phyloP scores from a whole-genome alignment of 2,797 vertebrate species.

The Tokudaia tokunoshimensis region DNA sequence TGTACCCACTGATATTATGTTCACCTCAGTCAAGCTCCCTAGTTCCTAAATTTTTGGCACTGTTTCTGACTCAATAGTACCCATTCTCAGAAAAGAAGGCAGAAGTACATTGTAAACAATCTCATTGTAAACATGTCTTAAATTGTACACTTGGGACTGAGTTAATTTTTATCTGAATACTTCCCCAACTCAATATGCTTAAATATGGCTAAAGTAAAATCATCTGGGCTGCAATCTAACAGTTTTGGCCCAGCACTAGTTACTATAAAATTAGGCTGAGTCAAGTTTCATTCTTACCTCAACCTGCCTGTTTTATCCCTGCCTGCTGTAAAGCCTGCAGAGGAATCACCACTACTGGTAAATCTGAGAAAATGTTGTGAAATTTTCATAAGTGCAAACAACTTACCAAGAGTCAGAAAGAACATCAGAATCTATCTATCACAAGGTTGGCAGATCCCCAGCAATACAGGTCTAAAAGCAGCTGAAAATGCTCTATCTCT shows the following conservation, averaged over 20 bases:
- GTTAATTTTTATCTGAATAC: not conserved
- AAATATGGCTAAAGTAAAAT: not conserved
- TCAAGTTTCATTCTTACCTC: not conserved
- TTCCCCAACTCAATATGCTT: not conserved
- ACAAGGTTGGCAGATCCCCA: not conserved
- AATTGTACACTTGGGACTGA: not conserved
- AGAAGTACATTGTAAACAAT: not conserved
- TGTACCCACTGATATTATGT: not conserved
- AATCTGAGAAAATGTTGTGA: not conserved
- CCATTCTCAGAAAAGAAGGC: not conserved
- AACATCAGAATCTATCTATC: not conserved
- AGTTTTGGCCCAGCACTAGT: not conserved
- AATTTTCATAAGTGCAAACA: not conserved
- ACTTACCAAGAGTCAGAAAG: not conserved
- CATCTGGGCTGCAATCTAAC: not conserved
- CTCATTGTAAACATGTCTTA: not conserved
- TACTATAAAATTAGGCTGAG: not conserved
- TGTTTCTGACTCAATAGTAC: not conserved
- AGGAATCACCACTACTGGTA: not conserved
- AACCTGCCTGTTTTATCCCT: not conserved
- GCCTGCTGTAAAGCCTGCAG: not conserved
- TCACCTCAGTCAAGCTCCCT: not conserved
- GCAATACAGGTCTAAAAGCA: not conserved
- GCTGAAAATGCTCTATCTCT: not conserved
- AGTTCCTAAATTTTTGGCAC: not conserved